Conservation (phyloP, 2,113 vertebrate species). For the Trogon surrucura region DNA sequence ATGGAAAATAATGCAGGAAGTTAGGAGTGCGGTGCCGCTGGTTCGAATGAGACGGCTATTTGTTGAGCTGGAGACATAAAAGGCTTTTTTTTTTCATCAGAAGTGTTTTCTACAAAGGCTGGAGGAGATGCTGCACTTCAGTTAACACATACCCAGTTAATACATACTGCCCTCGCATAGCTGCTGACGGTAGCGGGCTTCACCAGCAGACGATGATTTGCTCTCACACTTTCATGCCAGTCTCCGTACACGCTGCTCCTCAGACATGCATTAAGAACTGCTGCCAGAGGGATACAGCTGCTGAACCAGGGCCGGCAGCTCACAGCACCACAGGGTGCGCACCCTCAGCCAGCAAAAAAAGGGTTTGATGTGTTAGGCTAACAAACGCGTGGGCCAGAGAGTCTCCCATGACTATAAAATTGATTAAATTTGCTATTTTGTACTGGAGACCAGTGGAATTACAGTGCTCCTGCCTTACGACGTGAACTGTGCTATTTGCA, state of each 20-base stretch:
- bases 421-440: background rate
- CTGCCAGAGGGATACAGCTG: background rate
- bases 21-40: background rate
- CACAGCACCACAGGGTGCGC: background rate
- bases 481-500: background rate
- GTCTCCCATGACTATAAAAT: background rate
- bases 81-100: conserved; percentile 5
- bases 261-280: background rate
- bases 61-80: background rate
- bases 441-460: background rate
- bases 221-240: background rate
- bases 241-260: background rate
- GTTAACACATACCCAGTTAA: background rate
- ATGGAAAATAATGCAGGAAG: conserved; percentile 9
- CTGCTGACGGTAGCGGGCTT: background rate
- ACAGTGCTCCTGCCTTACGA: background rate
- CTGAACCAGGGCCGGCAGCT: background rate
- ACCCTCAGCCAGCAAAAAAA: background rate
- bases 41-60: background rate
- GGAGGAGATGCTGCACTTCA: background rate
- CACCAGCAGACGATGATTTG: background rate
- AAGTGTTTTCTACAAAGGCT: conserved; percentile 6
- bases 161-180: rapidly evolving
- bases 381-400: background rate
- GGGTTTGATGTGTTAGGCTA: background rate